Evolutionary conservation across 2,888 invertebrate genomes (phyloP), one percentile per base, ranked within the genome.

Genomic region (Parascotia fuliginaria): DNA sequence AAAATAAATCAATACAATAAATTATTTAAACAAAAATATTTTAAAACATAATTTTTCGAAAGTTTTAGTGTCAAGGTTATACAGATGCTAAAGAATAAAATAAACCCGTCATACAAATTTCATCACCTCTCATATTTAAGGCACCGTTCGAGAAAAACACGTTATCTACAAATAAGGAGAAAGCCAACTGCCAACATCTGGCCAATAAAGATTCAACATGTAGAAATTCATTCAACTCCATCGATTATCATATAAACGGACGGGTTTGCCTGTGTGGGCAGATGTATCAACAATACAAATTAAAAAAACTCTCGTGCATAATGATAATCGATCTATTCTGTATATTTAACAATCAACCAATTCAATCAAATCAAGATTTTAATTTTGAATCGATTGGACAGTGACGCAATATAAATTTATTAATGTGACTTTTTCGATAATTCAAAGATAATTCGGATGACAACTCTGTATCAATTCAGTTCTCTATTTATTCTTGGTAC

Each of bases 201-300:
- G 69, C 58, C 55, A 66, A 70, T 65, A 63, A 68, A 65, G 51
- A 53, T 57, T 64, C 58, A 68, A 65, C 53, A 52, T 58, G 64
- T 67, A 65, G 63, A 55, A 61, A 69, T 51, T 62, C 51, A 61
- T 65, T 63, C 66, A 62, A 73, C 68, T 68, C 57, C 58, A 78
- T 75, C 70, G 66, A 82, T 79, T 76, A 77, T 72, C 74, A 31
- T 31, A 31, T 7, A 6, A 76, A 58, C 58, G 53, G 55, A 73
- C 80, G 63, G 70, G 80, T 79, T 80, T 65, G 50, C 43, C 48
- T 42, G 71, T 71, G 81, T 81, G 74, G 79, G 79, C 58, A 64
- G 70, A 66, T 33, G 38, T 48, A 42, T 11, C 38, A 49, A 59
- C 50, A 62, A 57, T 60, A 48, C 45, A 29, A 47, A 53, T 29